A percentile compares a stretch with the other conserved stretches of the same genome.
These are phyloP conservation scores for Linepithema humile DNA, from an alignment of 1,140 invertebrate species.

Conservation along the genomic window DNA sequence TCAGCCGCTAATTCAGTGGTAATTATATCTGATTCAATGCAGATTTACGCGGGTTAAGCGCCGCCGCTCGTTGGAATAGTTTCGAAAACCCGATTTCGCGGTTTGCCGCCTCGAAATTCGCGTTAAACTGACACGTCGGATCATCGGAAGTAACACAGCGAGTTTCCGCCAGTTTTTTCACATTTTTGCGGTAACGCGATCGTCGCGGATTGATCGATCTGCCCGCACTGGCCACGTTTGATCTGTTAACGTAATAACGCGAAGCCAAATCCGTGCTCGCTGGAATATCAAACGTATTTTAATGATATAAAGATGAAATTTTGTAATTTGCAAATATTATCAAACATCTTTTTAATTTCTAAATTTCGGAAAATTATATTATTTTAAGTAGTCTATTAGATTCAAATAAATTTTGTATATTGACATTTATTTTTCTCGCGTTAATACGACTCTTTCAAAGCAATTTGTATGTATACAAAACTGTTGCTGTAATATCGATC, in stretches of 20 bases:
- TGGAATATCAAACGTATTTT: not conserved
- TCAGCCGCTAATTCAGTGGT: conserved; percentile 20
- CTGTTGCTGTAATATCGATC: too few relatives aligned
- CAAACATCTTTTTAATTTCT: not conserved
- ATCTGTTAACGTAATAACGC: conserved; percentile 52
- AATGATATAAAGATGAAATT: not conserved
- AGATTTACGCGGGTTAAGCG: not conserved
- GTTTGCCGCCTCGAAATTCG: conserved; percentile 46
- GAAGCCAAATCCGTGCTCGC: not conserved
- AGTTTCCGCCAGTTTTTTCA: conserved; percentile 23
- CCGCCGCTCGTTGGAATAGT: conserved; percentile 5
- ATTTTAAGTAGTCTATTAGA: not conserved
- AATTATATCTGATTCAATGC: conserved; percentile 42
- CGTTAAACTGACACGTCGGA: conserved; percentile 49
- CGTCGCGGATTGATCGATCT: conserved; percentile 31
- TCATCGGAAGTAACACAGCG: conserved; percentile 48
- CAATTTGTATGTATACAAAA: too few relatives aligned
- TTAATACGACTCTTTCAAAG: too few relatives aligned
- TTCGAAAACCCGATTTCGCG: conserved; percentile 53
- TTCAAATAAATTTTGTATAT: not conserved
- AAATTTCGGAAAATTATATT: not conserved
- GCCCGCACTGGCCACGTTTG: conserved; percentile 28
- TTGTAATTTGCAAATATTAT: not conserved
- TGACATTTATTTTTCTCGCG: too few relatives aligned
- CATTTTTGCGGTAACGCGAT: conserved; percentile 40